Percentiles rank a stretch among this genome's conserved stretches.
These are phyloP conservation scores for Saturnia japonica DNA, from an alignment of 2,888 invertebrate genomes.

Conservation along the genomic window DNA sequence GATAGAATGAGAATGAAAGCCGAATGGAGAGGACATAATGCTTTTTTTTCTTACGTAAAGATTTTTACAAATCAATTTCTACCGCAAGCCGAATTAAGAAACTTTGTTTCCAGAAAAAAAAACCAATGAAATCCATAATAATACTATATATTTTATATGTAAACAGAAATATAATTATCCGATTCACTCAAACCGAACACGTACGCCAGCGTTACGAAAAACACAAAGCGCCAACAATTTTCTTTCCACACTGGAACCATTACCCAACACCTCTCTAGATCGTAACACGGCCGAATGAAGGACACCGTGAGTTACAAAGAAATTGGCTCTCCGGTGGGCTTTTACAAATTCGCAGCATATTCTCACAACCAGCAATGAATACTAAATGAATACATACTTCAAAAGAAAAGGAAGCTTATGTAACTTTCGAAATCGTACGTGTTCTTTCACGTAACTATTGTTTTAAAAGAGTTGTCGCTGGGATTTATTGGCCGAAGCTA, in stretches of 20 bases:
- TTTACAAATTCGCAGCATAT: conserved; percentile 41
- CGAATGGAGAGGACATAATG: not conserved
- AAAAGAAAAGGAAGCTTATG: conserved; percentile 19
- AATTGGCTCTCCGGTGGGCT: conserved; percentile 24
- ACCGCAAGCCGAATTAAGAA: not conserved
- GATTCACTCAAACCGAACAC: conserved; percentile 7
- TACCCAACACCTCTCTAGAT: not conserved
- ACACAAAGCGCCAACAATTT: conserved; percentile 6
- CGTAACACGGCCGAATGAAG: conserved; percentile 7
- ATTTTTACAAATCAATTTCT: not conserved
- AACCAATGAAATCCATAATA: too few species aligned
- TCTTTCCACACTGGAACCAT: not conserved
- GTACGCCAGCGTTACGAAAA: not conserved
- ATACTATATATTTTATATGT: not conserved
- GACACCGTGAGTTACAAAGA: conserved; percentile 13
- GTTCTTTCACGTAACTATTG: conserved; percentile 9
- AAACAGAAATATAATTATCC: not conserved
- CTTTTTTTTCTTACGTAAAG: not conserved
- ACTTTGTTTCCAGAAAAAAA: too few species aligned
- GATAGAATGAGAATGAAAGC: not conserved
- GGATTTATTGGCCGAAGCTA: not conserved
- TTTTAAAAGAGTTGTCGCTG: conserved; percentile 1
- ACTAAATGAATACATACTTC: conserved; percentile 32
- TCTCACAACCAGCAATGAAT: conserved; percentile 37
- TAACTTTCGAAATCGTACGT: conserved; percentile 7